Evolutionary conservation across 2,888 invertebrate genomes (phyloP).

Genomic region (Philhelius pedissequus): DNA sequence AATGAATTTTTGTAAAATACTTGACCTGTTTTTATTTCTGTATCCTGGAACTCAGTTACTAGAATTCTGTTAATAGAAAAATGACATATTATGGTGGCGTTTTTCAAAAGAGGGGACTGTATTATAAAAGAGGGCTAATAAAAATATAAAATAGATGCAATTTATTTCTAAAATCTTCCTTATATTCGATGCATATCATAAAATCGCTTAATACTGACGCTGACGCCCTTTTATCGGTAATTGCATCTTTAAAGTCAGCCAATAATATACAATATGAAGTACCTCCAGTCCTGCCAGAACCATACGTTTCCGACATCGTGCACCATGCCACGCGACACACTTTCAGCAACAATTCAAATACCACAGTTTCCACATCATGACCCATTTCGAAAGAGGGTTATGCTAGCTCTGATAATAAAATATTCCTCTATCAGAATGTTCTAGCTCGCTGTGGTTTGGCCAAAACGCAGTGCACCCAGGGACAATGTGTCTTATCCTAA

Average conservation of each 20-base stretch:
- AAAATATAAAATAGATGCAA: no score
- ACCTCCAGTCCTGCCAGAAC: no score
- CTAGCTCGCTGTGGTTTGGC: background rate
- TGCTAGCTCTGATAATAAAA: background rate
- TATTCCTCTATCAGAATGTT: constrained; percentile 2
- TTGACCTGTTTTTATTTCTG: no score
- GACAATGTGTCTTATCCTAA: constrained; percentile 1
- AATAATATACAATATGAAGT: background rate
- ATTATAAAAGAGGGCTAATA: no score
- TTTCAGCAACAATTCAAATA: background rate
- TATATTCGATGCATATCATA: background rate
- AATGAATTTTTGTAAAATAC: no score
- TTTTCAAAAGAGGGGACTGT: no score
- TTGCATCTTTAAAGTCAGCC: background rate
- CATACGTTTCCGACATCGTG: background rate
- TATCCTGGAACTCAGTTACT: no score
- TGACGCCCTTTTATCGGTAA: background rate
- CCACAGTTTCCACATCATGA: background rate
- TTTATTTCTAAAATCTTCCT: no score
- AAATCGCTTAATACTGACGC: background rate
- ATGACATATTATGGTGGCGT: no score
- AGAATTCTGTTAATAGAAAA: no score
- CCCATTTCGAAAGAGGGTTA: background rate
- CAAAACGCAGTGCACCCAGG: constrained; percentile 38
- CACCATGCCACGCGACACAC: background rate